phyloP scores from a whole-genome alignment of 2,797 vertebrate genomes.

The Parambassis ranga region DNA sequence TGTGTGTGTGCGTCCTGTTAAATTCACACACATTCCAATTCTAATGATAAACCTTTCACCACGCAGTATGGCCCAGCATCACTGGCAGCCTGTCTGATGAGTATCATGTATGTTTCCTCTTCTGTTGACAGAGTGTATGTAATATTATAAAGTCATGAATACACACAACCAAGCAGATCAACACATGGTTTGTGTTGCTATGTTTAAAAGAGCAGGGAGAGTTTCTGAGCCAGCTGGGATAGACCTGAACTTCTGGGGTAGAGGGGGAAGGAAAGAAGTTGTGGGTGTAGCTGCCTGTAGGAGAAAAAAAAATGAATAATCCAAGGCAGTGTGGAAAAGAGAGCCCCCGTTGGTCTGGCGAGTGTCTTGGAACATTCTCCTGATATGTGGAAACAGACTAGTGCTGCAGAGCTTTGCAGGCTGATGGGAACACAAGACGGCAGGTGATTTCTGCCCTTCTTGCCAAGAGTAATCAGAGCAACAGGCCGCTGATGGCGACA shows the following conservation, averaged over 20 bases:
- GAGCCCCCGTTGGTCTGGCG: slow-evolving; percentile 68
- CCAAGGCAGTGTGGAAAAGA: slow-evolving; percentile 63
- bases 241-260: slow-evolving; percentile 11
- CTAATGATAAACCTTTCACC: too few species aligned
- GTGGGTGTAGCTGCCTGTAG: slow-evolving; percentile 6
- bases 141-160: not conserved
- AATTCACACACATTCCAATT: too few species aligned
- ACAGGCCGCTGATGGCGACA: slow-evolving; percentile 46
- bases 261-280: slow-evolving; percentile 4
- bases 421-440: slow-evolving; percentile 68
- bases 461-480: slow-evolving; percentile 71
- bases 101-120: too few species aligned
- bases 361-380: slow-evolving; percentile 72
- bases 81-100: not conserved
- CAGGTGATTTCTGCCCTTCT: slow-evolving; percentile 70
- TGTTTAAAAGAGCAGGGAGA: slow-evolving; percentile 4
- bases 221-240: slow-evolving; percentile 30
- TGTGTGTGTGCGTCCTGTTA: too few species aligned
- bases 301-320: slow-evolving; percentile 58
- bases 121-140: not conserved
- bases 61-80: too few species aligned
- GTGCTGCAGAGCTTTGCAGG: slow-evolving; percentile 29
- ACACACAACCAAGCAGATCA: too few species aligned
- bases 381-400: slow-evolving; percentile 67
- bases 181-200: not conserved